Percentiles rank a stretch among this genome's conserved stretches.
Conservation (phyloP, 2,888 invertebrate species). For the Apeira syringaria region DNA sequence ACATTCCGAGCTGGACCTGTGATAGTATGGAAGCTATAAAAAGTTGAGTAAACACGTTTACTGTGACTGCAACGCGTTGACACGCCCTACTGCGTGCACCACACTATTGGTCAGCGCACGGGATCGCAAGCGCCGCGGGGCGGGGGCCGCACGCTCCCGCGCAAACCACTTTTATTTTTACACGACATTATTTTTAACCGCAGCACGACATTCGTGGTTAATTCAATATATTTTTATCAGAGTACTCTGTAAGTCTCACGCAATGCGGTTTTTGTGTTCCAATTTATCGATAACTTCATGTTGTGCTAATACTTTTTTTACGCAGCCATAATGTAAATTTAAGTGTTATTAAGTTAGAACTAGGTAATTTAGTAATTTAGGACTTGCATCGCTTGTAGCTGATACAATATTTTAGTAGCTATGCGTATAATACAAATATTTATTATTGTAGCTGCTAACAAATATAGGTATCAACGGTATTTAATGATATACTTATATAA, state of each 20-base stretch:
- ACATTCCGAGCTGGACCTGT: constrained; percentile 50
- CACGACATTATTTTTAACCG: constrained; percentile 51
- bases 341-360: too few relatives aligned
- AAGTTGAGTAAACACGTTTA: constrained; percentile 8
- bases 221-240: constrained; percentile 73
- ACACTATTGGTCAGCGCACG: constrained; percentile 48
- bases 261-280: constrained; percentile 58
- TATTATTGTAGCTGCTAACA: too few relatives aligned
- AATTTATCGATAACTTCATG: constrained; percentile 21
- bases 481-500: too few relatives aligned
- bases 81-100: constrained; percentile 44
- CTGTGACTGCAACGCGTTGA: constrained; percentile 27
- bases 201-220: constrained; percentile 67
- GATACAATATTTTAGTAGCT: too few relatives aligned
- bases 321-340: too few relatives aligned
- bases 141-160: constrained; percentile 41
- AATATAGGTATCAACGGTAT: too few relatives aligned
- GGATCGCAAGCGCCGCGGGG: constrained; percentile 42
- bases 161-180: constrained; percentile 50
- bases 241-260: constrained; percentile 63
- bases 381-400: too few relatives aligned
- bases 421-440: too few relatives aligned
- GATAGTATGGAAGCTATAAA: constrained; percentile 56
- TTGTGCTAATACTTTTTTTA: constrained; percentile 9
- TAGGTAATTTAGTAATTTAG: too few relatives aligned